Evolutionary conservation across 1,140 invertebrate genomes (phyloP).

Genomic region (Galendromus occidentalis): DNA sequence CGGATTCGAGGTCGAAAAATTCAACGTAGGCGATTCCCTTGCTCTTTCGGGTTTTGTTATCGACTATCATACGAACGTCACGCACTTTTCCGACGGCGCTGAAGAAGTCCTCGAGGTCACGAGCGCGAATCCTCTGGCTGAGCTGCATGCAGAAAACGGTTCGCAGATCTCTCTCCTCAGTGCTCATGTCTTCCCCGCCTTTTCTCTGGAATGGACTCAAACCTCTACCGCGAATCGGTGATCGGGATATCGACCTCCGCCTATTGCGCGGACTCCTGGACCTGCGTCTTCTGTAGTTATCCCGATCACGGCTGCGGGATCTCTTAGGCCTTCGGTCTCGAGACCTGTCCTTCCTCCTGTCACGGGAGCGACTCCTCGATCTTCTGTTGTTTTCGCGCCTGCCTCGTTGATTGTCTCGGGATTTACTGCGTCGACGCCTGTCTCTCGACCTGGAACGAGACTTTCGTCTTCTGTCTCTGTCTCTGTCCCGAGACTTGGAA

Average conservation of each 20-base stretch:
- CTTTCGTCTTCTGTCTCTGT: constrained; percentile 24
- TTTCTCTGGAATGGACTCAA: constrained; percentile 13
- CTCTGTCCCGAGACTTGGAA: constrained; percentile 22
- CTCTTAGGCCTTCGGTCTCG: constrained; percentile 14
- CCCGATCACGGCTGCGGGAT: neutral
- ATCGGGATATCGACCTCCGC: constrained; percentile 13
- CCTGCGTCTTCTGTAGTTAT: constrained; percentile 19
- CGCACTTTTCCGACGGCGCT: constrained; percentile 93
- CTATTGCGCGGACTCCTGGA: constrained; percentile 24
- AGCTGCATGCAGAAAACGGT: constrained; percentile 97
- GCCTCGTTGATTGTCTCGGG: neutral
- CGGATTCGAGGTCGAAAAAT: constrained; percentile 92
- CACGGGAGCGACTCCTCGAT: constrained; percentile 18
- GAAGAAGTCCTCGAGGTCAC: constrained; percentile 98
- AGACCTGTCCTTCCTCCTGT: constrained; percentile 21
- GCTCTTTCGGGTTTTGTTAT: constrained; percentile 93
- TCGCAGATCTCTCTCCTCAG: constrained; percentile 89
- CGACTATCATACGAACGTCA: constrained; percentile 94
- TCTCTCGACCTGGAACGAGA: constrained; percentile 19
- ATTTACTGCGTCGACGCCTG: constrained; percentile 5
- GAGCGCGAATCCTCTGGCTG: constrained; percentile 72
- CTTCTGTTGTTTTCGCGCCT: neutral
- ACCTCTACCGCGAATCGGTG: neutral
- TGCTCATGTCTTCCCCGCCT: constrained; percentile 50
- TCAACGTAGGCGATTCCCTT: constrained; percentile 99